These are phyloP conservation scores for Osmerus mordax DNA, from an alignment of 2,113 vertebrate species.

Conservation along the genomic window DNA sequence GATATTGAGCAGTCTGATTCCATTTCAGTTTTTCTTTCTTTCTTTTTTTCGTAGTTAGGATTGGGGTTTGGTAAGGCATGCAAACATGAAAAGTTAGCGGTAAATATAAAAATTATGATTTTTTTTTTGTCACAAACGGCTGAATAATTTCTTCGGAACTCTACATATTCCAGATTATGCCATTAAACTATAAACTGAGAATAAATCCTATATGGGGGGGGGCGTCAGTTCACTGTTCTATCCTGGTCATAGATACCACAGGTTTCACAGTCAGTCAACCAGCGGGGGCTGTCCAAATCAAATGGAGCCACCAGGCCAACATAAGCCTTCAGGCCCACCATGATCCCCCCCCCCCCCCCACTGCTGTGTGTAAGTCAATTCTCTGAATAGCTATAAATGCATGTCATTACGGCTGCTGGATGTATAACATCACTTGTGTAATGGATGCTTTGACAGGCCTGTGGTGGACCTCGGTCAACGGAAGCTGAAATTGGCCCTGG, in stretches of 20 bases:
- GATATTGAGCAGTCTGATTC: too few relatives aligned
- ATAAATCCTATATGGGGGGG: too few relatives aligned
- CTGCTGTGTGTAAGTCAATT: constrained; percentile 4
- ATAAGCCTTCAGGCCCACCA: constrained; percentile 12
- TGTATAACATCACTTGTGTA: constrained; percentile 14
- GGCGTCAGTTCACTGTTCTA: neutral
- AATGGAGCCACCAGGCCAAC: constrained; percentile 8
- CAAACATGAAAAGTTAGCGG: too few relatives aligned
- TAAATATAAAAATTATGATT: too few relatives aligned
- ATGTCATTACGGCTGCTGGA: constrained; percentile 21
- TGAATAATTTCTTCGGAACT: too few relatives aligned
- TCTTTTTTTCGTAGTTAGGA: too few relatives aligned
- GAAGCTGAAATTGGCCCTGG: constrained; percentile 1
- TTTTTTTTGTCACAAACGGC: too few relatives aligned
- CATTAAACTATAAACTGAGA: too few relatives aligned
- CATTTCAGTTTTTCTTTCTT: too few relatives aligned
- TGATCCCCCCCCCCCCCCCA: constrained; percentile 2
- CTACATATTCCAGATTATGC: too few relatives aligned
- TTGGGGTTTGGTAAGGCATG: too few relatives aligned
- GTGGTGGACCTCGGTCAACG: neutral
- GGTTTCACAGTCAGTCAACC: neutral
- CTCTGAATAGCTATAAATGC: constrained; percentile 11
- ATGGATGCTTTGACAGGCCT: constrained; percentile 16
- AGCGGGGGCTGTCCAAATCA: constrained; percentile 1
- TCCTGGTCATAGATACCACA: neutral